Base-by-base conservation (phyloP, 2,888 invertebrate genomes). In the Barypeithes pellucidus region DNA sequence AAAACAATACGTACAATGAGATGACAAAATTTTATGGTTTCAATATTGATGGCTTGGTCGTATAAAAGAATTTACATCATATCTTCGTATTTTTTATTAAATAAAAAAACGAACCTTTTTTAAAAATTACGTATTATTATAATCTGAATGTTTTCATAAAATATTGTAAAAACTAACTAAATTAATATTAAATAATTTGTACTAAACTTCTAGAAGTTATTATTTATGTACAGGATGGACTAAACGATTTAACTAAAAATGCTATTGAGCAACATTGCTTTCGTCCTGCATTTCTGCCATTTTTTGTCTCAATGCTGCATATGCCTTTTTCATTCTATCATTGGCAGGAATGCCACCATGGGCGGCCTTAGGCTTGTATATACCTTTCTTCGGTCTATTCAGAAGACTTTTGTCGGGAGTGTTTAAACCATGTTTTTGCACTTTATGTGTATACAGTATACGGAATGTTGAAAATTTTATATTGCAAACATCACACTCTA, bases 351-450 rank as follows among this genome's bases (percentile, higher is more conserved):
- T 79, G 39, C 83, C 83, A 7, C 80, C 78, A 65, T 84, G 82
- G 4, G 73, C 69, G 16, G 67, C 67, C 61, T 65, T 77, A 1
- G 77, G 77, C 66, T 78, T 80, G 59, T 78, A 77, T 36, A 77
- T 57, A 16, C 66, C 72, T 65, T 75, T 78, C 72, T 76, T 76
- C n/a, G 74, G 72, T 14, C 62, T 73, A 33, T 67, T 62, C 52
- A 79, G 43, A n/a, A 81, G 61, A 54, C 65, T 80, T 72, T 82
- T 83, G 70, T 83, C 82, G 0, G 85, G 84, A 7, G 83, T 84
- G 41, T 77, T 75, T 16, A 84, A 68, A 7, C 81, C 82, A 69
- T 84, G 84, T 41, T 79, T 77, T 54, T 80, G 75, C 22, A 79
- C 79, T 66, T 79, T 76, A 50, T 80, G 80, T 22, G 76, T 77